A percentile compares a stretch with the other conserved stretches of the same genome.
Conservation (phyloP, 2,888 invertebrate species). For the Mystacides longicornis region DNA sequence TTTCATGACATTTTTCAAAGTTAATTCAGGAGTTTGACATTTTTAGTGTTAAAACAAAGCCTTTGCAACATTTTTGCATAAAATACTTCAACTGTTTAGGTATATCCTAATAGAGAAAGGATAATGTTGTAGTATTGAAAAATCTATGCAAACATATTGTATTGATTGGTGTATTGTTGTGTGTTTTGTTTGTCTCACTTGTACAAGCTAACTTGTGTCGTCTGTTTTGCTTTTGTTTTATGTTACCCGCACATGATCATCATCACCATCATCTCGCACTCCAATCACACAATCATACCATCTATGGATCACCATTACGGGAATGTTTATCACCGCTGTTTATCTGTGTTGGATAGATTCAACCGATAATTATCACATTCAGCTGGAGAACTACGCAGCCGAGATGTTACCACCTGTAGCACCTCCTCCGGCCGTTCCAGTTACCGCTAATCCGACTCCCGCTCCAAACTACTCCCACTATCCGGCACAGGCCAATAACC, state of each 20-base stretch:
- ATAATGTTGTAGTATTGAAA: too few relatives aligned
- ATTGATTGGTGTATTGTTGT: not conserved
- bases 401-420: constrained; percentile 39
- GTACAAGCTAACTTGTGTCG: constrained; percentile 7
- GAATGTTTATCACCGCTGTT: not conserved
- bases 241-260: constrained; percentile 5
- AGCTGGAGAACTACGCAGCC: constrained; percentile 44
- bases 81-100: too few relatives aligned
- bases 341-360: constrained; percentile 23
- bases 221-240: constrained; percentile 5
- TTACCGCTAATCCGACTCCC: constrained; percentile 27
- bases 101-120: too few relatives aligned
- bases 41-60: too few relatives aligned
- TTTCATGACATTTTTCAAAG: too few relatives aligned
- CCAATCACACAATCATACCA: not conserved
- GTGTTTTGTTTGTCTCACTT: constrained; percentile 4
- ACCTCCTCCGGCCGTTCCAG: constrained; percentile 21
- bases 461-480: constrained; percentile 31
- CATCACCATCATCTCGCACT: constrained; percentile 3
- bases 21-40: too few relatives aligned
- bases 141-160: not conserved
- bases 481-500: constrained; percentile 11
- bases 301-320: not conserved
- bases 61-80: too few relatives aligned
- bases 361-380: constrained; percentile 43